A percentile compares a stretch with the other conserved stretches of the same genome.
phyloP scores from a whole-genome alignment of 2,797 vertebrate species.

The Coendou prehensilis region DNA sequence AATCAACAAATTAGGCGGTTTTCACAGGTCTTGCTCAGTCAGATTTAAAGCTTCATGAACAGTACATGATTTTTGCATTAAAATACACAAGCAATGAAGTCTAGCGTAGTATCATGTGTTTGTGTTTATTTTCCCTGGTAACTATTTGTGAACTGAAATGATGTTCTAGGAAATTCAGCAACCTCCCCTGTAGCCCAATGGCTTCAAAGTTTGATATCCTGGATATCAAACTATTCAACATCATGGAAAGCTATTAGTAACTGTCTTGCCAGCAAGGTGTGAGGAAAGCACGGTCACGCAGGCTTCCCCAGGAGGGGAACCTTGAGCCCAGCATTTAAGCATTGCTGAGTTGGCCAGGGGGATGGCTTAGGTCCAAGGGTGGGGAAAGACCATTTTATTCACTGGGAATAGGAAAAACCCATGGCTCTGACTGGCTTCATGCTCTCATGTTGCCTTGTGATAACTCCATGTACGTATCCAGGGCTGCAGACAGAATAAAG shows the following conservation, averaged over 20 bases:
- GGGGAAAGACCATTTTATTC: background rate
- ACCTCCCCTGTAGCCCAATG: background rate
- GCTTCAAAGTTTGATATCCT: background rate
- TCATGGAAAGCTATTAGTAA: background rate
- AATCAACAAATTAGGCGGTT: conserved; percentile 79
- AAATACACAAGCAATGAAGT: conserved; percentile 40
- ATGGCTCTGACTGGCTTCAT: background rate
- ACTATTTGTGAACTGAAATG: conserved; percentile 63
- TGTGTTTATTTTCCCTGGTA: conserved; percentile 62
- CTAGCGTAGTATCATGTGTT: conserved; percentile 17
- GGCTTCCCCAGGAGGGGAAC: background rate
- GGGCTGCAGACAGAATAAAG: background rate
- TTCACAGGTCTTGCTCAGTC: conserved; percentile 48
- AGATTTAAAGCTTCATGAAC: conserved; percentile 76
- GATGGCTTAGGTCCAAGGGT: background rate
- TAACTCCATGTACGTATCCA: background rate
- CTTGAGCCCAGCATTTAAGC: background rate
- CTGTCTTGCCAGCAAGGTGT: background rate
- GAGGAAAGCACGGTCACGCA: background rate
- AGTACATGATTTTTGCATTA: conserved; percentile 58
- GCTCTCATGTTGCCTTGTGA: background rate
- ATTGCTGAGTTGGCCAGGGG: background rate
- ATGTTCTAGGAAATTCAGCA: conserved; percentile 57
- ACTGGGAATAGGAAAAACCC: background rate
- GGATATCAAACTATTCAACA: conserved; percentile 31